Evolutionary conservation across 2,888 invertebrate genomes (phyloP).

Genomic region (Sceliomorpha sp.): DNA sequence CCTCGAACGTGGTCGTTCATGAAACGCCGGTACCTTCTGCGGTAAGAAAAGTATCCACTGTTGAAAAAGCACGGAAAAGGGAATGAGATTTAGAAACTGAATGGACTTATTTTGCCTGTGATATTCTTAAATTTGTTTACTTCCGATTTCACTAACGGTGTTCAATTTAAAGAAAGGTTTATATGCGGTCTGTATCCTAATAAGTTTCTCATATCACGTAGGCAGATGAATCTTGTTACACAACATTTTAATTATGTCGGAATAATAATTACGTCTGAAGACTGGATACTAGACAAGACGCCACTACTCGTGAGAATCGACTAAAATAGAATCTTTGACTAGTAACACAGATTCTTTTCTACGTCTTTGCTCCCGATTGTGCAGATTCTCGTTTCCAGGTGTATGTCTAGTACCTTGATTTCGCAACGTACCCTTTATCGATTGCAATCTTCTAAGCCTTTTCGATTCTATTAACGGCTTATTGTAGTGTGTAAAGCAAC

Average conservation of each 20-base stretch:
- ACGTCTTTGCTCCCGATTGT: constrained; percentile 6
- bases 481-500: background rate
- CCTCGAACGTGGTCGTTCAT: background rate
- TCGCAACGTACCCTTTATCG: background rate
- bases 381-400: background rate
- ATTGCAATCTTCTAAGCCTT: background rate
- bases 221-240: too few relatives aligned
- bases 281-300: too few relatives aligned
- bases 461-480: background rate
- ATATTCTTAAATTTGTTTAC: too few relatives aligned
- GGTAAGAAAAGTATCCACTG: background rate
- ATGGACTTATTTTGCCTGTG: background rate
- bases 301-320: constrained; percentile 5
- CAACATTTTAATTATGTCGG: too few relatives aligned
- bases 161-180: too few relatives aligned
- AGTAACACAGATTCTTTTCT: constrained; percentile 17
- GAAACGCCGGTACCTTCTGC: background rate
- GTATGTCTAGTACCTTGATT: constrained; percentile 5
- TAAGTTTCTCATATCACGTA: too few relatives aligned
- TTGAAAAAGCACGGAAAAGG: background rate
- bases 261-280: too few relatives aligned
- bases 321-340: background rate
- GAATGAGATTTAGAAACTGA: background rate
- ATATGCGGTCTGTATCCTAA: too few relatives aligned
- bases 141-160: too few relatives aligned